These are phyloP conservation scores for Paguma larvata DNA, from an alignment of 2,797 vertebrate genomes.

Conservation along the genomic window DNA sequence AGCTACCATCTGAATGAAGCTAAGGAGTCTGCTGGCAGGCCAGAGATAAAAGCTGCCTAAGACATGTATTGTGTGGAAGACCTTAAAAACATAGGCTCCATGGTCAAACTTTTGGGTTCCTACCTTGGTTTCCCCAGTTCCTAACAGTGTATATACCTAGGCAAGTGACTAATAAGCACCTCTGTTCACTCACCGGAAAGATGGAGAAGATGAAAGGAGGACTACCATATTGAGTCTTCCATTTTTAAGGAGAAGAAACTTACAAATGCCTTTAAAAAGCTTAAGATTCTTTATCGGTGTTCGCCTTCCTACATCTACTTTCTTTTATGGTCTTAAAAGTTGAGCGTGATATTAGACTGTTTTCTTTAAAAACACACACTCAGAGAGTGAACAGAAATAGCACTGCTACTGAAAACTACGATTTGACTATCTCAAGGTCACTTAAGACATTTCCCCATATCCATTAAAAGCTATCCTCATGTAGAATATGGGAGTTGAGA, in stretches of 20 bases:
- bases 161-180: not conserved
- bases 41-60: not conserved
- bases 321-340: not conserved
- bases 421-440: not conserved
- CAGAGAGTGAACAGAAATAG: not conserved
- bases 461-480: not conserved
- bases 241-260: not conserved
- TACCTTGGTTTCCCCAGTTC: not conserved
- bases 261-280: not conserved
- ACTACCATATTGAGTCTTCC: not conserved
- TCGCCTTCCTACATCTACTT: not conserved
- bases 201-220: not conserved
- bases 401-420: not conserved
- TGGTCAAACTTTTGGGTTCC: not conserved
- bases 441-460: not conserved
- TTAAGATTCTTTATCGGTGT: not conserved
- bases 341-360: not conserved
- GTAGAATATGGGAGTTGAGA: not conserved
- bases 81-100: not conserved
- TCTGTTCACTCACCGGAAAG: not conserved
- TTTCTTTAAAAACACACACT: conserved; percentile 22
- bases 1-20: not conserved
- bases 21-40: not conserved
- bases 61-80: not conserved
- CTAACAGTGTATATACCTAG: not conserved